Evolutionary conservation across 64 coral and sea anemone genomes (phyloP).

Genomic region (Montipora sp.): DNA sequence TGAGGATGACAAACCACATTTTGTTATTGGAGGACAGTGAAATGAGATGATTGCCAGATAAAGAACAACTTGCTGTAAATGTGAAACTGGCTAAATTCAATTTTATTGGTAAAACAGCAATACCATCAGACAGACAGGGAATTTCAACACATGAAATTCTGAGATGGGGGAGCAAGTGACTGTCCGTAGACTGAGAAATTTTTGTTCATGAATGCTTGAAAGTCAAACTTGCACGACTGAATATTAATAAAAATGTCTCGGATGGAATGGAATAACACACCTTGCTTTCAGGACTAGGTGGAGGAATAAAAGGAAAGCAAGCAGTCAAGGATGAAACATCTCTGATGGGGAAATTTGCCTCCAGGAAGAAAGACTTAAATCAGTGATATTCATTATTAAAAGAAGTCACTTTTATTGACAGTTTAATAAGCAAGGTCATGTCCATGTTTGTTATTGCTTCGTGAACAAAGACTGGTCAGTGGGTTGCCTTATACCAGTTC

Average conservation of each 20-base stretch:
- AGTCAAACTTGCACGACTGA: background rate
- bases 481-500: too few species aligned
- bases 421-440: background rate
- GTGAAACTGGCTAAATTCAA: background rate
- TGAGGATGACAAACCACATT: conserved; percentile 76
- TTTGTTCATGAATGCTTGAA: background rate
- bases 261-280: background rate
- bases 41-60: background rate
- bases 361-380: background rate
- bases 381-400: background rate
- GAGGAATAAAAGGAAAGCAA: too few species aligned
- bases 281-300: too few species aligned
- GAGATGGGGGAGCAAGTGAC: background rate
- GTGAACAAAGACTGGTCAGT: background rate
- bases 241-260: background rate
- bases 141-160: background rate
- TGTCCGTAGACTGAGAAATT: background rate
- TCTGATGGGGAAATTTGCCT: too few species aligned
- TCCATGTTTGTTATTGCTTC: background rate
- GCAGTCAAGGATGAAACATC: background rate
- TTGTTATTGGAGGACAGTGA: conserved; percentile 72
- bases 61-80: background rate
- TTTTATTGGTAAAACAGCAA: background rate
- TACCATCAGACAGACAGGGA: background rate
- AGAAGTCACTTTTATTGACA: background rate